These are phyloP conservation scores for Orthosia gracilis DNA, from an alignment of 2,888 invertebrate species.

Conservation along the genomic window DNA sequence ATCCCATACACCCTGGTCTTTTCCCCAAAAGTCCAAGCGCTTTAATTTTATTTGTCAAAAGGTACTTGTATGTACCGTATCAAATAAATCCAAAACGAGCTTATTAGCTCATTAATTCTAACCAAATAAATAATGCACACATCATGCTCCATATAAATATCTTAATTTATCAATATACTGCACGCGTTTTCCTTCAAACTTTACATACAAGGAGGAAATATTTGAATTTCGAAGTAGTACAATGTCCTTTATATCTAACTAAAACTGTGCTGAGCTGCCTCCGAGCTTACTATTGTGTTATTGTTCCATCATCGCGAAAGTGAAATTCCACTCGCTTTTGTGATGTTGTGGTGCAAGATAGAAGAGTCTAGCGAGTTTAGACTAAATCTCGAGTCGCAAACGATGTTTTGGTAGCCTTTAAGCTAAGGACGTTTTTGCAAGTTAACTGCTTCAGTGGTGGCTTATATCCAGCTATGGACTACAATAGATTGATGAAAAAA, in stretches of 20 bases:
- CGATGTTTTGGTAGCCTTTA: neutral
- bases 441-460: neutral
- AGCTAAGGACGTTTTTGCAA: neutral
- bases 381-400: no score
- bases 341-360: constrained; percentile 20
- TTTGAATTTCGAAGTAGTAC: constrained; percentile 44
- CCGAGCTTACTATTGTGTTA: constrained; percentile 52
- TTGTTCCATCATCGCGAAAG: constrained; percentile 65
- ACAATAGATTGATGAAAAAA: neutral
- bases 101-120: neutral
- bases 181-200: neutral
- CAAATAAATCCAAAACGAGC: no score
- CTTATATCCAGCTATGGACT: neutral
- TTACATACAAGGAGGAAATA: constrained; percentile 26
- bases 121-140: neutral
- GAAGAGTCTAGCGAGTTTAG: constrained; percentile 15
- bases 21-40: no score
- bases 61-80: no score
- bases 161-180: no score
- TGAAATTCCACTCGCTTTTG: constrained; percentile 64
- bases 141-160: no score
- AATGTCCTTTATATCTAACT: constrained; percentile 46
- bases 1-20: no score
- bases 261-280: constrained; percentile 18
- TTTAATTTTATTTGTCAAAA: no score